Percentiles rank a stretch among this genome's conserved stretches.
Evolutionary conservation across 2,797 vertebrate species (phyloP).

Genomic region (Parambassis ranga): DNA sequence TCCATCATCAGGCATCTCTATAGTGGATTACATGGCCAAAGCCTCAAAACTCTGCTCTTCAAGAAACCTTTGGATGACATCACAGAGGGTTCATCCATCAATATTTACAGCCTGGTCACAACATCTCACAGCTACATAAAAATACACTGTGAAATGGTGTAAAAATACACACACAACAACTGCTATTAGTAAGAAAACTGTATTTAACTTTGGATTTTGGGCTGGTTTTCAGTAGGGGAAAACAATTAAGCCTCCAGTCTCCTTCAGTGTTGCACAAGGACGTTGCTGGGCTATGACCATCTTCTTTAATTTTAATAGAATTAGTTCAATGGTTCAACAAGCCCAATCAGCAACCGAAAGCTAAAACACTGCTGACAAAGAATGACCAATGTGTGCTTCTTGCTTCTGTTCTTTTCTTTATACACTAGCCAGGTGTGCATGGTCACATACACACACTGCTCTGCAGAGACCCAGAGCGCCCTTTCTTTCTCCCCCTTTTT

Average conservation of each 20-base stretch:
- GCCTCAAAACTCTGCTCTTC: too few species aligned
- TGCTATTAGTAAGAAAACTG: too few species aligned
- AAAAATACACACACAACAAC: too few species aligned
- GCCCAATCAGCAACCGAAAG: slow-evolving; percentile 48
- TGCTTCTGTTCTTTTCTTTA: slow-evolving; percentile 33
- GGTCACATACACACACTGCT: slow-evolving; percentile 30
- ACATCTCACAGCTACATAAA: too few species aligned
- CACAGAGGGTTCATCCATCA: too few species aligned
- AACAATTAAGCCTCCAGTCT: slow-evolving; percentile 38
- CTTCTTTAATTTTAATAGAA: slow-evolving; percentile 64
- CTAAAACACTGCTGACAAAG: slow-evolving; percentile 63
- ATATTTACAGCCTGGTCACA: too few species aligned
- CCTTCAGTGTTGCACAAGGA: slow-evolving; percentile 50
- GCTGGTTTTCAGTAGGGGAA: too few species aligned
- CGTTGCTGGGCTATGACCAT: slow-evolving; percentile 47
- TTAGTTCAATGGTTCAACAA: slow-evolving; percentile 61
- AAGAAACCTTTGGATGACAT: too few species aligned
- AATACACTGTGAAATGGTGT: too few species aligned
- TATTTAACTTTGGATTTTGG: not conserved
- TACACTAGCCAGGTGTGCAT: slow-evolving; percentile 14
- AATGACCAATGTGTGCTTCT: slow-evolving; percentile 58
- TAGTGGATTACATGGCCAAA: too few species aligned
- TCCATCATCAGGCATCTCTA: too few species aligned
- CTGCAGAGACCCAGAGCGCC: slow-evolving; percentile 56
- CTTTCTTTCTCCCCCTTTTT: slow-evolving; percentile 60